Percentiles rank a stretch among this genome's conserved stretches.
These are phyloP conservation scores for Petrosia ficiformis DNA, from an alignment of 37 sponge, comb jelly and placozoan species.

Conservation along the genomic window DNA sequence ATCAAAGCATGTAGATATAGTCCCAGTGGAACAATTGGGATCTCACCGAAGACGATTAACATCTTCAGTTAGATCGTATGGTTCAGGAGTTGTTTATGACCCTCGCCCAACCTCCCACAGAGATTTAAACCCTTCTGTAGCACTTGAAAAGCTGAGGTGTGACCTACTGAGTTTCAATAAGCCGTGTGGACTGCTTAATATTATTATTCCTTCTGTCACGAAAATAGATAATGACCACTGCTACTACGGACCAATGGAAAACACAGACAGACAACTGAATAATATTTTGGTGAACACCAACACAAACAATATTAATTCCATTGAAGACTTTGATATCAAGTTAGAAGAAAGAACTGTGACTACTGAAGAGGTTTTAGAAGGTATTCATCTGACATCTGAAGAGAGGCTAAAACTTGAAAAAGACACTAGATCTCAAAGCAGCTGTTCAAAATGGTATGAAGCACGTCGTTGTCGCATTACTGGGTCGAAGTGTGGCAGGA, in stretches of 20 bases:
- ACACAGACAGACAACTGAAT: neutral
- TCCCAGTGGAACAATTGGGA: conserved; percentile 23
- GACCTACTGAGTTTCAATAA: conserved; percentile 19
- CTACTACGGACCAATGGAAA: conserved; percentile 4
- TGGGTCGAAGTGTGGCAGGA: conserved; percentile 3
- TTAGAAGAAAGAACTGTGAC: neutral
- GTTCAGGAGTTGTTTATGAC: conserved; percentile 3
- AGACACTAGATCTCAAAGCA: neutral
- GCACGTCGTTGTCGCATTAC: neutral
- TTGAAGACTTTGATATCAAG: neutral
- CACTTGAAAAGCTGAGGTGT: conserved; percentile 18
- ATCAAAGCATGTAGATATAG: conserved; percentile 12
- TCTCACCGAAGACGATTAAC: conserved; percentile 6
- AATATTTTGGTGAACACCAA: no score
- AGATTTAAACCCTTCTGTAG: neutral
- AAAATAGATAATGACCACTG: conserved; percentile 27
- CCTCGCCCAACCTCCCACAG: conserved; percentile 18
- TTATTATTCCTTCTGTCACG: conserved; percentile 25
- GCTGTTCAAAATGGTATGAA: neutral
- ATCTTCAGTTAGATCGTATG: neutral
- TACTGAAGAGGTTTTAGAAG: neutral
- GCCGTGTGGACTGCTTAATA: conserved; percentile 19
- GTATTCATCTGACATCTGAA: neutral
- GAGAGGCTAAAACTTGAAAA: neutral
- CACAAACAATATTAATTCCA: no score